Evolutionary conservation across 2,797 vertebrate genomes (phyloP).

Genomic region (Sciurus carolinensis): DNA sequence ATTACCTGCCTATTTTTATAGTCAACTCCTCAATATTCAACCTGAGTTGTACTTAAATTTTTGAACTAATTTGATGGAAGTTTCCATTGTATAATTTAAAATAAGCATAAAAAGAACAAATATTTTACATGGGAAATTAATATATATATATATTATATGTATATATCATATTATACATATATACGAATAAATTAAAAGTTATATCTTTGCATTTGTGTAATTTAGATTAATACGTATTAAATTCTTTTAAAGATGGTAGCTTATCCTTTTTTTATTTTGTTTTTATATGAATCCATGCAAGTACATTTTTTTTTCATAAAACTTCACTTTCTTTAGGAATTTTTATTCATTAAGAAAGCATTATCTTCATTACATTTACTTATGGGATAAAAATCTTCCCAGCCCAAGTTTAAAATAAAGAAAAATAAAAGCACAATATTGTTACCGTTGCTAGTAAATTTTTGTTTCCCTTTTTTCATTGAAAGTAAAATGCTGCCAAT

Average conservation of each 20-base stretch:
- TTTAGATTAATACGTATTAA: not conserved
- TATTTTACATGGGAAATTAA: not conserved
- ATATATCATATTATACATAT: not conserved
- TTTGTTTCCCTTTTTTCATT: not conserved
- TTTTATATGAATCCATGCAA: not conserved
- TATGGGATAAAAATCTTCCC: not conserved
- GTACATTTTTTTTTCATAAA: not conserved
- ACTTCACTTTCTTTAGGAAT: not conserved
- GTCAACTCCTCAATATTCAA: not conserved
- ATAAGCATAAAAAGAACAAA: not conserved
- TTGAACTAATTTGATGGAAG: not conserved
- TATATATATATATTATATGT: not conserved
- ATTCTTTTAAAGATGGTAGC: not conserved
- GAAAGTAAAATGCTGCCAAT: not conserved
- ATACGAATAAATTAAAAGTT: not conserved
- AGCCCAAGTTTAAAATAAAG: not conserved
- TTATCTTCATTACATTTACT: not conserved
- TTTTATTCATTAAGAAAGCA: not conserved
- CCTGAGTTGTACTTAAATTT: not conserved
- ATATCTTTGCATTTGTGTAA: not conserved
- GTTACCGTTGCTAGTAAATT: not conserved
- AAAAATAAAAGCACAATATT: not conserved
- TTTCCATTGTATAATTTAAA: constrained; percentile 35
- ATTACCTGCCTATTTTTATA: not conserved
- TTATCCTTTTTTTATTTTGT: not conserved